A percentile compares a stretch with the other conserved stretches of the same genome.
Conservation (phyloP, 2,797 vertebrate species). For the Leontopithecus rosalia region DNA sequence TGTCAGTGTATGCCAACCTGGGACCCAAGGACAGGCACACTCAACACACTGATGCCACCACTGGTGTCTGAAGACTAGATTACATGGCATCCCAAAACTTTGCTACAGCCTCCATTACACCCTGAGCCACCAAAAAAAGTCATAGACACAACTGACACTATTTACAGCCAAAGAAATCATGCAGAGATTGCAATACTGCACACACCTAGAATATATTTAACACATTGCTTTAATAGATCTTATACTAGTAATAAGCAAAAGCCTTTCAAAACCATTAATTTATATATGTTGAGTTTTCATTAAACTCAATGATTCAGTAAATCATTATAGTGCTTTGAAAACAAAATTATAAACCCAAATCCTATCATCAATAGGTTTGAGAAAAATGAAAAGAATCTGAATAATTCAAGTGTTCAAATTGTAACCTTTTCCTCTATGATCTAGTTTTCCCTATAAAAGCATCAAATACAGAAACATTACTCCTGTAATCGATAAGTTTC, state of each 20-base stretch:
- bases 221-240: neutral
- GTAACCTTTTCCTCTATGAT: neutral
- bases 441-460: neutral
- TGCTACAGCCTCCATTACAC: neutral
- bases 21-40: neutral
- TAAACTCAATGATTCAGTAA: neutral
- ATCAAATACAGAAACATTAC: neutral
- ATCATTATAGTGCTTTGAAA: neutral
- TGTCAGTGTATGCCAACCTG: neutral
- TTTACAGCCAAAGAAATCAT: neutral
- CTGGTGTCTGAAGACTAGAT: neutral
- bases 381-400: neutral
- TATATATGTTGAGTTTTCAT: neutral
- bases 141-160: neutral
- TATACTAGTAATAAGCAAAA: neutral
- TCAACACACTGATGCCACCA: neutral
- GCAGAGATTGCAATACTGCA: neutral
- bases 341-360: neutral
- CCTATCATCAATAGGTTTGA: neutral
- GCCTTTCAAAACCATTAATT: neutral
- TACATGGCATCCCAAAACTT: neutral
- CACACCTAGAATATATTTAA: neutral
- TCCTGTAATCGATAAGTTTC: neutral
- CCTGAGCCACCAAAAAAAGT: neutral
- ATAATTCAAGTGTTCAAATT: neutral